phyloP scores from a whole-genome alignment of 2,797 vertebrate genomes.

The Poeciliopsis turneri region DNA sequence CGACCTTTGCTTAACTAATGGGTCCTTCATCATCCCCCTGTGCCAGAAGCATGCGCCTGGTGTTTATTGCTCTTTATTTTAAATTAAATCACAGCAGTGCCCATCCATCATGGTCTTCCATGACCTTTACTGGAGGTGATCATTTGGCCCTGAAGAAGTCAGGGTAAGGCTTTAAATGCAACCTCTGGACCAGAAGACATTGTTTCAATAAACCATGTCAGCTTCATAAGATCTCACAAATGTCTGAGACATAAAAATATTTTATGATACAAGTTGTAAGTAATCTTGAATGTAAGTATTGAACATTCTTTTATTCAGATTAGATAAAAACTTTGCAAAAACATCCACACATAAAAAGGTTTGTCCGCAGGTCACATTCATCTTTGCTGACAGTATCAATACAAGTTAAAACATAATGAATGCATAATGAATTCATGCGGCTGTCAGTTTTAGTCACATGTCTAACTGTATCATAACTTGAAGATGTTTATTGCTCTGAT shows the following conservation, averaged over 20 bases:
- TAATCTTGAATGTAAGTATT: background rate
- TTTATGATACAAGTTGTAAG: background rate
- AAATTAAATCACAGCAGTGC: constrained; percentile 80
- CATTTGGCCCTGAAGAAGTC: constrained; percentile 68
- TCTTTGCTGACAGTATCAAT: background rate
- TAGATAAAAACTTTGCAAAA: background rate
- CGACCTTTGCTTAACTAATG: constrained; percentile 89
- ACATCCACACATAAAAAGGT: background rate
- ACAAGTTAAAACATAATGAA: background rate
- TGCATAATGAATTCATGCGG: background rate
- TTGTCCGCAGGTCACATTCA: background rate
- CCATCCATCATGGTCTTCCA: constrained; percentile 79
- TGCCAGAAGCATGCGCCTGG: constrained; percentile 60
- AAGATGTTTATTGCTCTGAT: background rate
- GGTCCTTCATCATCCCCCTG: constrained; percentile 77
- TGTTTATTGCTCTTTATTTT: constrained; percentile 84
- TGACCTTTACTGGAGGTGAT: constrained; percentile 83
- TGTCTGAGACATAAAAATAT: constrained; percentile 8
- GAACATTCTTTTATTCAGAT: background rate
- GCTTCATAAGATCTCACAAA: constrained; percentile 1
- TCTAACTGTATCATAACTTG: background rate
- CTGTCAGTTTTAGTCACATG: background rate
- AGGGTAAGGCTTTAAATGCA: constrained; percentile 48
- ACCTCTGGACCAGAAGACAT: constrained; percentile 24
- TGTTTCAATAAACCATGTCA: constrained; percentile 21